Conservation (phyloP, 2,888 invertebrate genomes). For the Thumatha senex region DNA sequence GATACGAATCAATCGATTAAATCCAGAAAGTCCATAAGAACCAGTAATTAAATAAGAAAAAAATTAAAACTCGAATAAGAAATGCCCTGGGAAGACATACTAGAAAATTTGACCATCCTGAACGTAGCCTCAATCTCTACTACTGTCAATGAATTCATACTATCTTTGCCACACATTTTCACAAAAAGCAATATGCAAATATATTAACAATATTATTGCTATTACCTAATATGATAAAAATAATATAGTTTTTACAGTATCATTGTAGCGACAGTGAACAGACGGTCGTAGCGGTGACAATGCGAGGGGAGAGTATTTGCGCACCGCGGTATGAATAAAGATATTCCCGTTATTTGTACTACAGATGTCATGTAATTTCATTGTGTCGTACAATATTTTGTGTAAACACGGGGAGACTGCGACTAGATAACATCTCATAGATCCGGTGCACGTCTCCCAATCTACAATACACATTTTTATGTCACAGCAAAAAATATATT, state of each 20-base stretch:
- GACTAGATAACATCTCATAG: conserved; percentile 76
- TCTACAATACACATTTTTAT: conserved; percentile 69
- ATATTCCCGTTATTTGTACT: conserved; percentile 82
- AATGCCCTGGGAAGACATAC: too few relatives aligned
- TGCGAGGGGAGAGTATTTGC: conserved; percentile 75
- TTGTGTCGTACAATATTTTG: conserved; percentile 82
- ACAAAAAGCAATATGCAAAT: conserved; percentile 3
- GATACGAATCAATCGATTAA: too few relatives aligned
- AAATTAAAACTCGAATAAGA: too few relatives aligned
- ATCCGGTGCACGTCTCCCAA: conserved; percentile 63
- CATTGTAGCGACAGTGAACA: conserved; percentile 64
- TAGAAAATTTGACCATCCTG: too few relatives aligned
- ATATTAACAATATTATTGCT: conserved; percentile 4
- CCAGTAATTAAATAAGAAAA: too few relatives aligned
- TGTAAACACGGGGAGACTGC: conserved; percentile 78
- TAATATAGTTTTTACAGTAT: conserved; percentile 40
- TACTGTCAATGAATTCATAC: too few relatives aligned
- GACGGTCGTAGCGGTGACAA: conserved; percentile 69
- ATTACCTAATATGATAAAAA: conserved; percentile 16
- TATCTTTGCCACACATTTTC: background rate
- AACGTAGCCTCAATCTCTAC: too few relatives aligned
- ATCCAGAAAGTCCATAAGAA: too few relatives aligned
- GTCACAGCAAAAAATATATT: conserved; percentile 55
- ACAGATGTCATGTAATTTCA: conserved; percentile 84
- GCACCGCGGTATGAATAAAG: conserved; percentile 80